Evolutionary conservation across 2,113 vertebrate species (phyloP).

Genomic region (Zapus hudsonius): DNA sequence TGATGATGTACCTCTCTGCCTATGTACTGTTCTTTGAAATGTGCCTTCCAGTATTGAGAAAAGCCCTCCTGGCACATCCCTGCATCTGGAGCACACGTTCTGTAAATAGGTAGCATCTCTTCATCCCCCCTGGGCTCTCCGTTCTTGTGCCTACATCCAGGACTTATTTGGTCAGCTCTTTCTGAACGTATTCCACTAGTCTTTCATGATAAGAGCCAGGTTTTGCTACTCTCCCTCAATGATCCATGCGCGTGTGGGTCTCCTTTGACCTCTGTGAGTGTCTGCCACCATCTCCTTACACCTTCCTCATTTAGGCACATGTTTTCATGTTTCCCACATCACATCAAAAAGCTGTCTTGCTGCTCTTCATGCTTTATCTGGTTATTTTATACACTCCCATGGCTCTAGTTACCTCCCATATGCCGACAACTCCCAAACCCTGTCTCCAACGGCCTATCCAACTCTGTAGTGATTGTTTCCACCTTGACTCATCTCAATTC

Average conservation of each 20-base stretch:
- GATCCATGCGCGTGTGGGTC: background rate
- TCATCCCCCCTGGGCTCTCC: background rate
- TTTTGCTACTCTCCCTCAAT: background rate
- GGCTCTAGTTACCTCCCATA: background rate
- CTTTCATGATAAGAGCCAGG: background rate
- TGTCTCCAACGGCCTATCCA: background rate
- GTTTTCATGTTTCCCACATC: background rate
- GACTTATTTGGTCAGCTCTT: background rate
- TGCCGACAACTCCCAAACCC: background rate
- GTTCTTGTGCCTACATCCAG: background rate
- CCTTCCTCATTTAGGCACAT: background rate
- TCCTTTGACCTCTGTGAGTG: background rate
- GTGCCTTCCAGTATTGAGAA: background rate
- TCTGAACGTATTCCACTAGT: background rate
- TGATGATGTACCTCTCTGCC: background rate
- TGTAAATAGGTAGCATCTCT: background rate
- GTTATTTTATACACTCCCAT: background rate
- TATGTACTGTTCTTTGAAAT: background rate
- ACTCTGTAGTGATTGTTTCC: background rate
- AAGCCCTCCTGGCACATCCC: background rate
- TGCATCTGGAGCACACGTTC: background rate
- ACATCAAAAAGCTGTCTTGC: background rate
- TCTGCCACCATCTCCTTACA: background rate
- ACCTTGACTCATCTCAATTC: background rate
- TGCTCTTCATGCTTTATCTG: background rate